phyloP scores from a whole-genome alignment of 2,888 invertebrate species.

The Ashinkailepas kermadecensis region DNA sequence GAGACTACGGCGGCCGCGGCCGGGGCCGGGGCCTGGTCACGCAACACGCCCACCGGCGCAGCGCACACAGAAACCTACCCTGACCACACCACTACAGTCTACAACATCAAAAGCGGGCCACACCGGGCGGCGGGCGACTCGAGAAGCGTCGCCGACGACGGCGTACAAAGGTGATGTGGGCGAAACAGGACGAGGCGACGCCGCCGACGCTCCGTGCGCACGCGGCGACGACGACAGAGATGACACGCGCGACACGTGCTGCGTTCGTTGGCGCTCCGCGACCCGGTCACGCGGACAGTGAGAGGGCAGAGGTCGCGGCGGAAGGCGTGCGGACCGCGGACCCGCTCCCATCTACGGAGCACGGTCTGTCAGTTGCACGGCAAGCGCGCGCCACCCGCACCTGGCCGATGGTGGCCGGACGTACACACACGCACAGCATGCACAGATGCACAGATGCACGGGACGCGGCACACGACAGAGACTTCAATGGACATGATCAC shows the following conservation, averaged over 20 bases:
- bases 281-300: too few relatives aligned
- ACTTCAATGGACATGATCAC: background rate
- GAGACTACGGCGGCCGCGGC: background rate
- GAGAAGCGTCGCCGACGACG: background rate
- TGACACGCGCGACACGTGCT: background rate
- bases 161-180: background rate
- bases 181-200: background rate
- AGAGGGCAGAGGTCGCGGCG: too few relatives aligned
- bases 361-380: too few relatives aligned
- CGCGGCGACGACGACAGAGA: background rate
- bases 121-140: background rate
- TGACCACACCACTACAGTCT: background rate
- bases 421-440: background rate
- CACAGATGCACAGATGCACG: background rate
- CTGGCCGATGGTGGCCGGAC: too few relatives aligned
- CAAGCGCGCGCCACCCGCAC: too few relatives aligned
- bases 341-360: too few relatives aligned
- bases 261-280: too few relatives aligned
- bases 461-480: background rate
- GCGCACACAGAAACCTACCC: background rate
- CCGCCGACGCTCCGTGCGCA: too few relatives aligned
- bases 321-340: too few relatives aligned
- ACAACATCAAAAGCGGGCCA: slow-evolving; percentile 5
- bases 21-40: background rate
- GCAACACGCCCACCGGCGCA: background rate